Evolutionary conservation across 2,797 vertebrate genomes (phyloP).

Genomic region (Gadopsis marmoratus): DNA sequence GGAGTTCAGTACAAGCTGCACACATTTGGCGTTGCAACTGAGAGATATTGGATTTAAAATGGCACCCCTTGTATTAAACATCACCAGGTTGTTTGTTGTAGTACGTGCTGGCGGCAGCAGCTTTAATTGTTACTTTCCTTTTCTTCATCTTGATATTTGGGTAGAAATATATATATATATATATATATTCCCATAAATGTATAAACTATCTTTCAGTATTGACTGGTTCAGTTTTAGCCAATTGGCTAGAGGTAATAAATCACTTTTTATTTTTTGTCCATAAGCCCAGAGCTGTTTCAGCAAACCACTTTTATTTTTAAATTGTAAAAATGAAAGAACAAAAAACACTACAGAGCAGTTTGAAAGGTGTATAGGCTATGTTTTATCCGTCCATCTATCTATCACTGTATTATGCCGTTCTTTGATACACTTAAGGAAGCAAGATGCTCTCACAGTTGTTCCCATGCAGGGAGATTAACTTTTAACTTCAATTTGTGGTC

Average conservation of each 20-base stretch:
- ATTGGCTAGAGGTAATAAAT: not conserved
- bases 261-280: too few relatives aligned
- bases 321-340: too few relatives aligned
- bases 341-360: too few relatives aligned
- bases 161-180: not conserved
- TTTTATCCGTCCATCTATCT: slow-evolving; percentile 6
- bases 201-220: not conserved
- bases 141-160: not conserved
- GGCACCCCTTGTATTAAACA: not conserved
- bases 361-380: too few relatives aligned
- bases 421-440: too few relatives aligned
- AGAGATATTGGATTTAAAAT: not conserved
- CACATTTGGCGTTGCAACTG: rapidly evolving
- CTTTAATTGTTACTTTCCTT: not conserved
- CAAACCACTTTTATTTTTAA: not conserved
- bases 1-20: rapidly evolving
- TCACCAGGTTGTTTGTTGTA: not conserved
- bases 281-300: not conserved
- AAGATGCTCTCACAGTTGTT: too few relatives aligned
- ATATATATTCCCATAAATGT: not conserved
- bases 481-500: not conserved
- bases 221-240: too few relatives aligned
- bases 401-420: not conserved
- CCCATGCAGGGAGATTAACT: not conserved
- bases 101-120: not conserved